These are phyloP conservation scores for Lates calcarifer DNA, from an alignment of 2,113 vertebrate species.

Conservation along the genomic window DNA sequence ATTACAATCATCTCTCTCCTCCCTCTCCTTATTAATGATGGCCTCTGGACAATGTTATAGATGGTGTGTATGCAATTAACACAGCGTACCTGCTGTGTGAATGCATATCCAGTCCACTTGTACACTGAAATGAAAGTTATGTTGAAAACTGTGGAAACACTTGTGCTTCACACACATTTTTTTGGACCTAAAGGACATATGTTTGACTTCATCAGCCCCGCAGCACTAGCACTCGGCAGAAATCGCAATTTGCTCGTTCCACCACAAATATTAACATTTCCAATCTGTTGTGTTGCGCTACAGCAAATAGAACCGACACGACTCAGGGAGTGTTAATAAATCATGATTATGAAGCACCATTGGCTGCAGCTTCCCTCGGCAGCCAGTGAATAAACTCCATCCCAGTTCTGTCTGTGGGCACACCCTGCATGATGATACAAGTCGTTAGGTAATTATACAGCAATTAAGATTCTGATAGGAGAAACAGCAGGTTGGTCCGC, in stretches of 20 bases:
- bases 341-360: slow-evolving; percentile 83
- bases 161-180: background rate
- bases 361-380: slow-evolving; percentile 68
- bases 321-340: slow-evolving; percentile 82
- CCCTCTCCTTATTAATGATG: slow-evolving; percentile 49
- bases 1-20: slow-evolving; percentile 58
- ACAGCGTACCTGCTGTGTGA: slow-evolving; percentile 9
- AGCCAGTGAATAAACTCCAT: slow-evolving; percentile 69
- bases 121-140: slow-evolving; percentile 14
- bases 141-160: slow-evolving; percentile 18
- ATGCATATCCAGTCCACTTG: background rate
- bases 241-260: slow-evolving; percentile 59
- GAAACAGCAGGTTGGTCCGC: slow-evolving; percentile 68
- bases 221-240: slow-evolving; percentile 28
- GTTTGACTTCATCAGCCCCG: slow-evolving; percentile 73
- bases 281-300: slow-evolving; percentile 81
- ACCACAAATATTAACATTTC: slow-evolving; percentile 81
- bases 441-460: slow-evolving; percentile 79
- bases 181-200: slow-evolving; percentile 69
- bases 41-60: slow-evolving; percentile 70
- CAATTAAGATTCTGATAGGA: slow-evolving; percentile 80
- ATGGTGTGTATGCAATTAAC: slow-evolving; percentile 71
- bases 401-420: slow-evolving; percentile 66
- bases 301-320: slow-evolving; percentile 77
- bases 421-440: slow-evolving; percentile 70